Base-by-base conservation (phyloP, 2,797 vertebrate species). In the Cephalopachus bancanus region DNA sequence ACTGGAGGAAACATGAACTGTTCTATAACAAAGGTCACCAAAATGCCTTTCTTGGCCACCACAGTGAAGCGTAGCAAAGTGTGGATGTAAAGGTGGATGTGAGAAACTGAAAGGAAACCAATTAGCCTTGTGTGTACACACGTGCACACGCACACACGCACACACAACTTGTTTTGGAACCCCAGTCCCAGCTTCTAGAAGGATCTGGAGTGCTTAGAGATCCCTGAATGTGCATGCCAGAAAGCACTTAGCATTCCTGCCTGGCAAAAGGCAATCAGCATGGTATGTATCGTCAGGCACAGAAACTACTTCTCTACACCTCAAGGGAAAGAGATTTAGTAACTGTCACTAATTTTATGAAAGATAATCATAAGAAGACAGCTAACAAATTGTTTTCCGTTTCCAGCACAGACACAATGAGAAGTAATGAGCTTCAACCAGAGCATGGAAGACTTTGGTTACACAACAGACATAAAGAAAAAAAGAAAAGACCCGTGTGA, bases 331-430 rank as follows among this genome's bases (percentile, higher is more conserved):
- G 26, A 71, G 37, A 88, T 90, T 93, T 93, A 86, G 80, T 60
- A 96, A 96, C 33, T 79, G 60, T 93, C 72, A 75, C 69, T 93
- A 93, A 95, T 94, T 91, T 93, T 72, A 93, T 92, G 64, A 85
- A 97, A 89, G 16, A 83, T 78, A 5, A 83, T 89, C 37, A 65
- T 87, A 89, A 89, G 14, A 92, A 93, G n/a, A 26, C 10, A 93
- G 17, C 55, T 79, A 86, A 89, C 86, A 97, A 91, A 85, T 78
- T 83, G n/a, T 88, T 96, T 60, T 94, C 33, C 37, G 33, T 86
- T 89, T 89, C 64, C 15, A 91, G 55, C 28, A 85, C 22, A 71
- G 16, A 89, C 11, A 93, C n/a, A 97, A 86, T 95, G 75, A 97
- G 30, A 80, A 91, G 15, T 81, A 94, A 88, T 83, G 59, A 96